Percentiles rank a stretch among this genome's conserved stretches.
Conservation (phyloP, 1,140 invertebrate genomes). For the Aphaenogaster rudis region DNA sequence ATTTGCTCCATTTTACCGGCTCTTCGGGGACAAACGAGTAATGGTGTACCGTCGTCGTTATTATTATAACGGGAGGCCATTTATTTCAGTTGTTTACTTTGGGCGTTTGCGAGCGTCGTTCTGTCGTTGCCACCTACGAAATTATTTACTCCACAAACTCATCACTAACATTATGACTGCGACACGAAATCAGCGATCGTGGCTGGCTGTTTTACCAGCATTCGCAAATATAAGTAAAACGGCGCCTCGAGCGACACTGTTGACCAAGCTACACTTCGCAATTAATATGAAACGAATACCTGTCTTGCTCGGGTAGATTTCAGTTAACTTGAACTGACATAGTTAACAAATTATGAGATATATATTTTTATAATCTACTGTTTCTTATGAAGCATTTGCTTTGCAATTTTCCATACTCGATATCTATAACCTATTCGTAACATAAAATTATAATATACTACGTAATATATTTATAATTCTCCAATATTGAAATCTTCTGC, state of each 20-base stretch:
- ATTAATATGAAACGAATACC: slow-evolving; percentile 19
- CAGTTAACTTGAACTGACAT: not conserved
- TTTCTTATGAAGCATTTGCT: not conserved
- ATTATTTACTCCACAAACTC: slow-evolving; percentile 56
- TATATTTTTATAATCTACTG: not conserved
- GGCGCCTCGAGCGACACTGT: not conserved
- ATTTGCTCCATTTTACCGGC: slow-evolving; percentile 52
- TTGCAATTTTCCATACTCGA: not conserved
- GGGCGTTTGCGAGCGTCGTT: slow-evolving; percentile 59
- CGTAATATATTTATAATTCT: not conserved
- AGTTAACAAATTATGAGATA: not conserved
- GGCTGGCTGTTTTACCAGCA: not conserved
- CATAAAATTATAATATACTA: not conserved
- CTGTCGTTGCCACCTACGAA: slow-evolving; percentile 67
- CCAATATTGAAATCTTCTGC: slow-evolving; percentile 1
- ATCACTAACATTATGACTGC: slow-evolving; percentile 61
- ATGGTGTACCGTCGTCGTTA: slow-evolving; percentile 64
- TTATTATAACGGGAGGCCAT: slow-evolving; percentile 74
- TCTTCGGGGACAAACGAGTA: slow-evolving; percentile 43
- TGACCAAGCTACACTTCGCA: not conserved
- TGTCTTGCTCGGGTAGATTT: not conserved
- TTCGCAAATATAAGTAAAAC: slow-evolving; percentile 23
- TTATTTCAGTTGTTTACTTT: slow-evolving; percentile 77
- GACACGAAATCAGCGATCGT: slow-evolving; percentile 49
- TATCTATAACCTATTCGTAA: not conserved